Evolutionary conservation across 35 echinoderm and acorn worm genomes (phyloP).

Genomic region (Strongylocentrotus purpuratus): DNA sequence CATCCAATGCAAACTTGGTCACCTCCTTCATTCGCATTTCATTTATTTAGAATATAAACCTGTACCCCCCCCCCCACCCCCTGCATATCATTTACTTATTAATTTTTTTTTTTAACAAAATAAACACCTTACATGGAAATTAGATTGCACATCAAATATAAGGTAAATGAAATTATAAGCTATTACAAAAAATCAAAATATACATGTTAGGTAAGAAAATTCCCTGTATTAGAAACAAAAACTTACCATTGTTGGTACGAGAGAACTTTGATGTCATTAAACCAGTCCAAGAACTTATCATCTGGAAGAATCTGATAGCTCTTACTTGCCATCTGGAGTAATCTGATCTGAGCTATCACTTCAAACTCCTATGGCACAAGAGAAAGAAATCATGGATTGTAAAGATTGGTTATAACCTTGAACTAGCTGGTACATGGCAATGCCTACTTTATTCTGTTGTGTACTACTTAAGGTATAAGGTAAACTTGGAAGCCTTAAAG

Average conservation of each 20-base stretch:
- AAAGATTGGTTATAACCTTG: background rate
- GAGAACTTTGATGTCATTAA: slow-evolving; percentile 64
- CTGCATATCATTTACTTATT: no score
- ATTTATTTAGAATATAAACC: no score
- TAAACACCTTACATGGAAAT: no score
- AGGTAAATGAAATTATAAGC: background rate
- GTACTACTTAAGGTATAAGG: no score
- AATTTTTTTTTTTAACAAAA: no score
- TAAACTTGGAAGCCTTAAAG: no score
- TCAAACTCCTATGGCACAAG: slow-evolving; percentile 84
- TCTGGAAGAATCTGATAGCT: slow-evolving; percentile 76
- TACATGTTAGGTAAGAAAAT: background rate
- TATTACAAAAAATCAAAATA: background rate
- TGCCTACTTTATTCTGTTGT: no score
- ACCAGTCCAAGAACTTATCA: slow-evolving; percentile 82
- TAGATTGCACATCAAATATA: no score
- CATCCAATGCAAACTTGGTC: no score
- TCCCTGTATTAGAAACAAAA: background rate
- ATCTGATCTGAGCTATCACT: slow-evolving; percentile 92
- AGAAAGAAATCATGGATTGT: background rate
- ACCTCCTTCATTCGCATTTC: no score
- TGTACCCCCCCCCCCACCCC: no score
- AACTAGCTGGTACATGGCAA: background rate
- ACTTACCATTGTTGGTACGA: slow-evolving; percentile 88
- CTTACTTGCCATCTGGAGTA: slow-evolving; percentile 88